Evolutionary conservation across 2,797 vertebrate species (phyloP).

Genomic region (Hippoglossus hippoglossus): DNA sequence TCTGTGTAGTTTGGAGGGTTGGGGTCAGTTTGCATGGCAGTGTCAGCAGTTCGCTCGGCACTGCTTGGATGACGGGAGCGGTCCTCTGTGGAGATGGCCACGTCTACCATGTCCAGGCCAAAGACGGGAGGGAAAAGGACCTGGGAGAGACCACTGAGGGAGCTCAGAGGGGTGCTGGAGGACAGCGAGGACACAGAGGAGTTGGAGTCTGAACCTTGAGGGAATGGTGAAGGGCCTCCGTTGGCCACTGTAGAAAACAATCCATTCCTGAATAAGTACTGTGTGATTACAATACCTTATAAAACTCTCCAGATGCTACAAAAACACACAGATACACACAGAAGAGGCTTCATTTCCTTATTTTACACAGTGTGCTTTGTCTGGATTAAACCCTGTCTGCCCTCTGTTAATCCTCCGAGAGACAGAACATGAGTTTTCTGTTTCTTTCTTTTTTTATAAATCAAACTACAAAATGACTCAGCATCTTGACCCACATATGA

Average conservation of each 20-base stretch:
- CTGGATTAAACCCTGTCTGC: slow-evolving; percentile 40
- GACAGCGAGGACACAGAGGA: slow-evolving; percentile 93
- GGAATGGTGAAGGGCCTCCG: slow-evolving; percentile 85
- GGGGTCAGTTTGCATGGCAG: slow-evolving; percentile 91
- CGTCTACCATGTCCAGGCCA: slow-evolving; percentile 84
- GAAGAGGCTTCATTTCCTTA: slow-evolving; percentile 7
- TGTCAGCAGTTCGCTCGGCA: slow-evolving; percentile 81
- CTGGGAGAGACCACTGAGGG: slow-evolving; percentile 86
- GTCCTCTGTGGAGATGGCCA: slow-evolving; percentile 89
- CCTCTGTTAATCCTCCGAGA: slow-evolving; percentile 52
- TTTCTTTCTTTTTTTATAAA: slow-evolving; percentile 5
- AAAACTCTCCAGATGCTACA: background rate
- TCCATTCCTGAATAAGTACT: slow-evolving; percentile 17
- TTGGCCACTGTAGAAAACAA: slow-evolving; percentile 86
- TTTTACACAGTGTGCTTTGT: slow-evolving; percentile 36
- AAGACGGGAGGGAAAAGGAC: slow-evolving; percentile 82
- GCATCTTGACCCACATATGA: slow-evolving; percentile 54
- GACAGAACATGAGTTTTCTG: slow-evolving; percentile 22
- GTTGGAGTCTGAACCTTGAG: slow-evolving; percentile 90
- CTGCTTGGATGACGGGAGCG: slow-evolving; percentile 53
- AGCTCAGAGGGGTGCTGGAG: slow-evolving; percentile 89
- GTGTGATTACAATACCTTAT: background rate
- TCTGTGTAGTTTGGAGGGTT: slow-evolving; percentile 62
- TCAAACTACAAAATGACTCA: slow-evolving; percentile 28
- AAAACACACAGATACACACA: background rate